phyloP scores from a whole-genome alignment of 2,888 invertebrate genomes.

The Apoderus coryli region DNA sequence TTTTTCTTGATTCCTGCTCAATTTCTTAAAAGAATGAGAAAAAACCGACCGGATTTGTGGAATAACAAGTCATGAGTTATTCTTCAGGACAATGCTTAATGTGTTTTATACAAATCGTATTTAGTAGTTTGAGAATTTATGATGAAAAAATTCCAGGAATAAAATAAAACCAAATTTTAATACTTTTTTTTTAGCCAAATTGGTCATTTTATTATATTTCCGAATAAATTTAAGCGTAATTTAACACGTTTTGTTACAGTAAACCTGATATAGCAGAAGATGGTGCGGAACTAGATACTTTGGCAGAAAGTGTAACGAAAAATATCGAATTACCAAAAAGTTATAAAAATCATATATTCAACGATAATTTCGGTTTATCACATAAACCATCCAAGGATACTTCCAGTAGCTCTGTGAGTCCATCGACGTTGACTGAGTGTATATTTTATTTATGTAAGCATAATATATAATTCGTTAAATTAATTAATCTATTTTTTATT shows the following conservation, averaged over 20 bases:
- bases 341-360: constrained; percentile 29
- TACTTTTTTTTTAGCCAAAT: no score
- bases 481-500: background rate
- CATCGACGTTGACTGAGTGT: constrained; percentile 30
- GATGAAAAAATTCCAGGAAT: no score
- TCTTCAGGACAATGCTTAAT: no score
- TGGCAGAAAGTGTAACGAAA: constrained; percentile 10
- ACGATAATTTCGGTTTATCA: constrained; percentile 32
- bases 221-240: background rate
- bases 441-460: constrained; percentile 33
- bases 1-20: no score
- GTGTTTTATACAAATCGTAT: no score
- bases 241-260: constrained; percentile 20
- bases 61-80: no score
- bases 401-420: constrained; percentile 25
- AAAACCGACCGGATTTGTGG: no score
- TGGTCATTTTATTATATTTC: no score
- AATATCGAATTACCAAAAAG: constrained; percentile 24
- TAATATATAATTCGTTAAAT: constrained; percentile 1
- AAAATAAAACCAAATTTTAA: no score
- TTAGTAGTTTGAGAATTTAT: no score
- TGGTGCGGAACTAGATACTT: constrained; percentile 26
- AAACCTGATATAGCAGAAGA: constrained; percentile 34
- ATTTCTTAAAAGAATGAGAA: no score
- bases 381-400: constrained; percentile 22